Conservation (phyloP, 2,888 invertebrate genomes). For the Horisme vitalbata region DNA sequence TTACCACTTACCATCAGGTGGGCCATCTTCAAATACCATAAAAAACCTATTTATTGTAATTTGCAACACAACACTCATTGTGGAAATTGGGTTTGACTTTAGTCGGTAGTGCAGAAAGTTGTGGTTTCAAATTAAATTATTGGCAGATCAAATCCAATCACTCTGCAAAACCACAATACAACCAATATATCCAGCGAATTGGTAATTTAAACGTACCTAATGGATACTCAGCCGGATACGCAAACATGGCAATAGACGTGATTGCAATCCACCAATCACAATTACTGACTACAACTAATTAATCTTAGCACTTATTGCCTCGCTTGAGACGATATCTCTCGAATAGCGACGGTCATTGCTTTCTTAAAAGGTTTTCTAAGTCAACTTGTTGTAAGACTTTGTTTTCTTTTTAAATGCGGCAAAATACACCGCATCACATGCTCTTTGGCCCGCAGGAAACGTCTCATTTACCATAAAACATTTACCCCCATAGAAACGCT, state of each 20-base stretch:
- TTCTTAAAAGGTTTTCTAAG: background rate
- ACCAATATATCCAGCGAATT: slow-evolving; percentile 2
- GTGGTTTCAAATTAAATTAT: too few relatives aligned
- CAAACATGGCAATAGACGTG: slow-evolving; percentile 9
- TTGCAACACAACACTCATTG: too few relatives aligned
- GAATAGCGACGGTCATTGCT: slow-evolving; percentile 13
- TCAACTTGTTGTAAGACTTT: slow-evolving; percentile 4
- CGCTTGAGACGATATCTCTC: slow-evolving; percentile 1
- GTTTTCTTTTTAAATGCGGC: too few relatives aligned
- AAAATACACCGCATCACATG: too few relatives aligned
- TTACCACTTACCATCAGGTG: too few relatives aligned
- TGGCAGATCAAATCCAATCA: background rate
- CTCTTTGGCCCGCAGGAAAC: too few relatives aligned
- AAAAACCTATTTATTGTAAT: too few relatives aligned
- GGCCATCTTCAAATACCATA: too few relatives aligned
- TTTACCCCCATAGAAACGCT: too few relatives aligned
- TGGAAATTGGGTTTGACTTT: too few relatives aligned
- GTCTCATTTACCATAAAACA: too few relatives aligned
- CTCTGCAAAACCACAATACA: background rate
- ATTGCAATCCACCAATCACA: slow-evolving; percentile 18
- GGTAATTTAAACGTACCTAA: slow-evolving; percentile 7
- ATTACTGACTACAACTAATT: slow-evolving; percentile 20
- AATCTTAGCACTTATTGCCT: slow-evolving; percentile 8
- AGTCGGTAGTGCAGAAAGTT: too few relatives aligned
- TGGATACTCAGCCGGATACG: slow-evolving; percentile 2